phyloP scores from a whole-genome alignment of 2,888 invertebrate genomes.

The Tethea ocularis region DNA sequence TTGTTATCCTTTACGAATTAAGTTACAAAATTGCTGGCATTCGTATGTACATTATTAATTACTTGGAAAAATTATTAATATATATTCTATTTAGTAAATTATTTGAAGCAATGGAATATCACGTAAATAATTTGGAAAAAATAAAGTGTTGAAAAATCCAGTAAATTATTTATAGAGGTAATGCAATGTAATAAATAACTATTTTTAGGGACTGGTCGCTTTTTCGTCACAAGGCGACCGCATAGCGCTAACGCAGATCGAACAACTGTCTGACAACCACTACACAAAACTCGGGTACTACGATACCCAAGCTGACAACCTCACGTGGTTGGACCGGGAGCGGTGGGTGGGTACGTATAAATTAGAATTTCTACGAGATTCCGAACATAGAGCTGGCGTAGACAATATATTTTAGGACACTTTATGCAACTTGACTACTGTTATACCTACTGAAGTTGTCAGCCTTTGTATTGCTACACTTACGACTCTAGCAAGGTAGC shows the following conservation, averaged over 20 bases:
- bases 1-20: neutral
- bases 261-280: slow-evolving; percentile 97
- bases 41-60: neutral
- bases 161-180: slow-evolving; percentile 9
- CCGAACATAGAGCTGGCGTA: neutral
- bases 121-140: no score
- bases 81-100: no score
- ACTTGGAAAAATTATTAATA: neutral
- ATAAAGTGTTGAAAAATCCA: no score
- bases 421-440: neutral
- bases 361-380: neutral
- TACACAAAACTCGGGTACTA: slow-evolving; percentile 98
- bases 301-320: slow-evolving; percentile 97
- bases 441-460: neutral
- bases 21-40: neutral
- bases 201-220: slow-evolving; percentile 95
- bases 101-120: no score
- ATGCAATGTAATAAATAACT: slow-evolving; percentile 19
- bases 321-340: slow-evolving; percentile 96
- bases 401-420: slow-evolving; percentile 7
- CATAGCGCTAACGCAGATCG: slow-evolving; percentile 98
- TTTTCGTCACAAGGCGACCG: slow-evolving; percentile 99
- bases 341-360: slow-evolving; percentile 92
- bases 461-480: neutral
- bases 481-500: neutral